Percentiles rank a stretch among this genome's conserved stretches.
Conservation (phyloP, 2,888 invertebrate genomes). For the Ophonus ardosiacus region DNA sequence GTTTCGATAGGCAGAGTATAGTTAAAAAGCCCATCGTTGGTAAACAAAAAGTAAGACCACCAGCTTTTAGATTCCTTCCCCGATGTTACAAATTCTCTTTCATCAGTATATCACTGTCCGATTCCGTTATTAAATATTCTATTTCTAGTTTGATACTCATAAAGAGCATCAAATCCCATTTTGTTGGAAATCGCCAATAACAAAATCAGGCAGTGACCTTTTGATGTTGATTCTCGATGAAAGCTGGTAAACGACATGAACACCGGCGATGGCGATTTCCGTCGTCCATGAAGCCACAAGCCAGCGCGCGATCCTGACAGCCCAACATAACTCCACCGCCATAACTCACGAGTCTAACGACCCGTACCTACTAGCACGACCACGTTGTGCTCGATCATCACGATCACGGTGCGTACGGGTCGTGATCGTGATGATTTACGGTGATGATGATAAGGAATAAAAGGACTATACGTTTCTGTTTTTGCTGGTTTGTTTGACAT, state of each 20-base stretch:
- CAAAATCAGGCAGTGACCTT: background rate
- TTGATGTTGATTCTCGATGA: background rate
- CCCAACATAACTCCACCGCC: conserved; percentile 14
- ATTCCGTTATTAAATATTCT: too few relatives aligned
- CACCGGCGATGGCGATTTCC: background rate
- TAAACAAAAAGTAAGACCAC: too few relatives aligned
- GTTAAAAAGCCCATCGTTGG: too few relatives aligned
- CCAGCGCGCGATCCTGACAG: background rate
- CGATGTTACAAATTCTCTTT: too few relatives aligned
- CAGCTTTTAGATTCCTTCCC: too few relatives aligned
- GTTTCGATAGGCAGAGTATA: too few relatives aligned
- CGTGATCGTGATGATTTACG: background rate
- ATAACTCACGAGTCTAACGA: conserved; percentile 48
- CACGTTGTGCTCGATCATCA: background rate
- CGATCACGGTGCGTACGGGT: background rate
- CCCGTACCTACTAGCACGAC: conserved; percentile 32
- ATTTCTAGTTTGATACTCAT: too few relatives aligned
- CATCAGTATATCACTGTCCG: too few relatives aligned
- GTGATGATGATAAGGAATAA: background rate
- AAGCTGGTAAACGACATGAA: background rate
- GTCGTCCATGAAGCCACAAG: background rate
- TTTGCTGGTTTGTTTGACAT: background rate
- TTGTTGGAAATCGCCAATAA: background rate
- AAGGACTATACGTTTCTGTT: background rate
- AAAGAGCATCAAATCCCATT: background rate